Base-by-base conservation (phyloP, 1,140 invertebrate genomes). In the Heliothis virescens region DNA sequence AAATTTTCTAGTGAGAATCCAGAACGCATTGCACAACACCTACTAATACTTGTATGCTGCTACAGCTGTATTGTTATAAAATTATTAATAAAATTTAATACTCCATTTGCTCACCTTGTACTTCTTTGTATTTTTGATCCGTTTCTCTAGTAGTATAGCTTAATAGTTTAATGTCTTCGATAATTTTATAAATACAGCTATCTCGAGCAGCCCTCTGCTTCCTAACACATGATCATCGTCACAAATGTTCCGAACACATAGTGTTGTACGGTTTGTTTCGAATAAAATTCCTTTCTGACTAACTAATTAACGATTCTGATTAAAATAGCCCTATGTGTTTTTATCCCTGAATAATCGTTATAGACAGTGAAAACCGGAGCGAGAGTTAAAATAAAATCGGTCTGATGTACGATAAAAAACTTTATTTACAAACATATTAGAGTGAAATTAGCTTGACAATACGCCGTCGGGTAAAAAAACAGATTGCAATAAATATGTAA, bases 401-500 rank as follows among this genome's bases (percentile, higher is more conserved):
- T 50, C 81, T 79, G 79, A 82, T 74, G 47, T 72, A 73, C 47
- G 62, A 65, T 69, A 75, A 80, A 72, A 79, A 78, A 21, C 82
- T 80, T 80, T 69, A 78, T 78, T 69, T 78, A 69, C 50, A 69
- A 67, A 69, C 62, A 69, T 77, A 67, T 67, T 78, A 78, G 52
- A 69, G 47, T 69, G 29, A 67, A 69, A 69, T 78, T 78, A 78
- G 75, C 75, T 69, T 78, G 75, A 77, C 81, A 71, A 82, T 65
- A 76, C 67, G 65, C 65, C 77, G 83, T 87, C 84, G 87, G 88
- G 83, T 89, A 84, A 87, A 88, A 65, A 85, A 85, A 82, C 82
- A 88, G 88, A 89, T 92, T 94, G 90, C 92, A 94, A 93, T 94
- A 93, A 94, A 92, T 91, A 91, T 89, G 91, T 94, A 94, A 94